phyloP scores from a whole-genome alignment of 1,140 invertebrate species.

The Venustaconcha ellipsiformis region DNA sequence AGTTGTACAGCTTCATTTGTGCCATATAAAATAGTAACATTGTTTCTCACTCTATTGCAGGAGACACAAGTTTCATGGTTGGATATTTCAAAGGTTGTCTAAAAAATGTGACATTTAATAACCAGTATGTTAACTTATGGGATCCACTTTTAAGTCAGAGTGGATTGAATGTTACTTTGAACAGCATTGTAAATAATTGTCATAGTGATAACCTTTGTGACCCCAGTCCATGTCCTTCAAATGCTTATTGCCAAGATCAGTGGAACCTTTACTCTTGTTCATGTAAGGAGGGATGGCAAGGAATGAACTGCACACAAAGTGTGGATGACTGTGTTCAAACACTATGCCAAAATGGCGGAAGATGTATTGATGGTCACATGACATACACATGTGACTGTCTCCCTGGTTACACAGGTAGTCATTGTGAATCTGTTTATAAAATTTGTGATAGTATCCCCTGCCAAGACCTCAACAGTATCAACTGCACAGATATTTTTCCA shows the following conservation, averaged over 20 bases:
- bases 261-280: slow-evolving; percentile 50
- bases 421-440: slow-evolving; percentile 26
- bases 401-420: slow-evolving; percentile 54
- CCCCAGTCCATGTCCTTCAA: slow-evolving; percentile 71
- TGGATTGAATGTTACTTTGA: slow-evolving; percentile 28
- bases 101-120: slow-evolving; percentile 48
- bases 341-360: slow-evolving; percentile 15
- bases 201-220: slow-evolving; percentile 73
- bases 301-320: slow-evolving; percentile 24
- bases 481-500: slow-evolving; percentile 24
- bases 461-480: slow-evolving; percentile 27
- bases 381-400: slow-evolving; percentile 22
- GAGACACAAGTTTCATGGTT: slow-evolving; percentile 27
- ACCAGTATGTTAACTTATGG: slow-evolving; percentile 31
- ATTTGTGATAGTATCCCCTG: slow-evolving; percentile 31
- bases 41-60: slow-evolving; percentile 25
- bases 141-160: slow-evolving; percentile 5
- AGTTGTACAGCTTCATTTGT: no score
- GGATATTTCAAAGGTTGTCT: slow-evolving; percentile 54
- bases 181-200: slow-evolving; percentile 35
- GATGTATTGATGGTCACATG: slow-evolving; percentile 24
- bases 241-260: slow-evolving; percentile 69
- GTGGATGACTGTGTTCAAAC: slow-evolving; percentile 29
- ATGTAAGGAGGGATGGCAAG: slow-evolving; percentile 44
- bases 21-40: not conserved